Evolutionary conservation across 2,888 invertebrate genomes (phyloP), one percentile per base, ranked within the genome.

Genomic region (Lysandra bellargus): DNA sequence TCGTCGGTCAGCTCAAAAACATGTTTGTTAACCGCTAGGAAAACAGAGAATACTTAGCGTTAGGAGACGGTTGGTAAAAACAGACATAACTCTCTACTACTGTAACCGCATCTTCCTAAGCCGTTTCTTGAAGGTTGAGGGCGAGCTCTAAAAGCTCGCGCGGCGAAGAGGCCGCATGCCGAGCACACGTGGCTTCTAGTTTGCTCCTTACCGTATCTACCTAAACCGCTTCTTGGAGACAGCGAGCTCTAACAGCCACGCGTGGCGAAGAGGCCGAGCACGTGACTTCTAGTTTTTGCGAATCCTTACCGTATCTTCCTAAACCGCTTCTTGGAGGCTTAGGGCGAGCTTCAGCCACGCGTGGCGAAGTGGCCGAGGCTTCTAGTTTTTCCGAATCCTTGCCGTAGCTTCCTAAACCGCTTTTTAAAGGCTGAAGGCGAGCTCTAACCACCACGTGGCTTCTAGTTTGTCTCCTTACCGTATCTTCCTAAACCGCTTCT

Each of bases 331-430:
- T 97, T 97, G 77, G 97, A 96, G 84, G 95, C 6, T 98, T 98
- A 83, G 98, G 95, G 83, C 97, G 98, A 98, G 77, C 98, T 98
- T 85, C 96, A 95, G 88, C 98, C 97, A 44, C 1, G 7, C 44
- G 40, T 40, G 40, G 4, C 40, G 5, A 40, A 40, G 40, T 5
- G 40, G 40, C 40, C 5, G 37, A 37, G 37, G 98, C 98, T 90
- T 98, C 98, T 82, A 97, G 90, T 37, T 37, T 37, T 23, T 23
- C 23, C 23, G 37, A 37, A 4, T 2, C 49, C 9, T 49, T 92
- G 97, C 97, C 98, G 96, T 89, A 98, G 97, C 95, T 98, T 98
- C 85, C 97, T 95, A 93, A 97, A 97, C 84, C 97, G 96, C 92
- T 97, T 98, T 90, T 97, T 97, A 77, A 97, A 96, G 84, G 95